Evolutionary conservation across 1,140 invertebrate species (phyloP).

Genomic region (Sitodiplosis mosellana): DNA sequence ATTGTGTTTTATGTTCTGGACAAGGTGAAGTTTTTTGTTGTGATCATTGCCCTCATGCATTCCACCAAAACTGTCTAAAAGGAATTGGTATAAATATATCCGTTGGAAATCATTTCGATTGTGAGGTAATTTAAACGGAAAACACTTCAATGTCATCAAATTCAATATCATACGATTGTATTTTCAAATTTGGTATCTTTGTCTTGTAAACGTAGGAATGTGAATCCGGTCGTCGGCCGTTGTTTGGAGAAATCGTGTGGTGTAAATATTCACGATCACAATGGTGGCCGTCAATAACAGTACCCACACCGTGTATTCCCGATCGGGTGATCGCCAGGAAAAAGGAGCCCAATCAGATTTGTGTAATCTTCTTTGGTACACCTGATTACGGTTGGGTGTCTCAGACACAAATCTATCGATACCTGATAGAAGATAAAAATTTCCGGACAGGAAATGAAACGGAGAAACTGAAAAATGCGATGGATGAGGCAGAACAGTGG

Average conservation of each 20-base stretch:
- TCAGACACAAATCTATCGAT: conserved; percentile 59
- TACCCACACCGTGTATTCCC: conserved; percentile 72
- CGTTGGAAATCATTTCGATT: conserved; percentile 32
- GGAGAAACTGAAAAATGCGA: conserved; percentile 17
- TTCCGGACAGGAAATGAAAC: neutral
- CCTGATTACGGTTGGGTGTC: conserved; percentile 85
- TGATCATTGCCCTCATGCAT: conserved; percentile 80
- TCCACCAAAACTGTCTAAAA: conserved; percentile 72
- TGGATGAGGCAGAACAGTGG: conserved; percentile 27
- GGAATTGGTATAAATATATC: too few species aligned
- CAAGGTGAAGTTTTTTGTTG: conserved; percentile 82
- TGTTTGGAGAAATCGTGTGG: conserved; percentile 90
- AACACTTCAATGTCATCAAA: conserved; percentile 8
- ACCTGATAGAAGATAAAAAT: conserved; percentile 34
- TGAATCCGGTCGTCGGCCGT: conserved; percentile 60
- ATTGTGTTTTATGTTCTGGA: conserved; percentile 23
- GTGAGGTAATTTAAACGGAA: neutral
- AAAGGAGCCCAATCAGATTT: conserved; percentile 73
- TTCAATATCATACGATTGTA: too few species aligned
- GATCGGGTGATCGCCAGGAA: conserved; percentile 50
- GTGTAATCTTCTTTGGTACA: conserved; percentile 80
- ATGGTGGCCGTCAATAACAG: conserved; percentile 87
- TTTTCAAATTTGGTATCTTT: conserved; percentile 38
- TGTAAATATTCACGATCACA: conserved; percentile 72
- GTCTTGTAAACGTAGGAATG: conserved; percentile 50